Base-by-base conservation (phyloP, 2,797 vertebrate genomes). In the Varecia variegata region DNA sequence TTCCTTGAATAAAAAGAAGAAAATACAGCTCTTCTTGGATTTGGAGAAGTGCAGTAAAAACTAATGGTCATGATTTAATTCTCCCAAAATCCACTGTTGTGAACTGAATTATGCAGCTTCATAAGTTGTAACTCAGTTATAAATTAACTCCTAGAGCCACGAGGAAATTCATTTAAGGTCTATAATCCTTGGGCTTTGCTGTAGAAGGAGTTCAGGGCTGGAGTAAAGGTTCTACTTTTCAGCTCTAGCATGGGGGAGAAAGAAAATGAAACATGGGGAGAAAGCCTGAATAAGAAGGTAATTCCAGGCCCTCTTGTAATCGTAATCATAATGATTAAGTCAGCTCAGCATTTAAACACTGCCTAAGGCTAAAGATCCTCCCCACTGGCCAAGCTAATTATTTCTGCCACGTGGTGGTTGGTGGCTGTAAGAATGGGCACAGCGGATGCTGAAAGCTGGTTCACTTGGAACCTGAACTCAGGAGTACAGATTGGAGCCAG, bases 31-130 rank as follows among this genome's bases (percentile, higher is more conserved):
- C 50, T 73, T 67, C 47, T 70, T 73, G 54, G 38, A 13, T 94
- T 92, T 54, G 67, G 6, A 96, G 86, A 94, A 84, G 60, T 67
- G 17, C 40, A 68, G 60, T 74, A 80, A 94, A 96, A 94, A 83
- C 60, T 70, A 82, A 79, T 2, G 0, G 18, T 21, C 70, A 23
- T 92, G 92, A 96, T 93, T 96, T 60, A 97, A 95, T 58, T 96
- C 70, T 94, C 80, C 30, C 38, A 27, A 52, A 43, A 82, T 43
- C 65, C 67, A 85, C 83, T 62, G 23, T 89, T 94, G 90, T 89
- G 80, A 90, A 62, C 74, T 87, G 92, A 96, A 95, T 97, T 94
- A 95, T 97, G 71, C 92, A 93, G 76, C 85, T 30, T 97, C 65
- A 25, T 58, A 96, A 52, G 21, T 79, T 95, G 74, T 87, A 93